Base-by-base conservation (phyloP, 2,797 vertebrate genomes). In the Tragopan temminckii region DNA sequence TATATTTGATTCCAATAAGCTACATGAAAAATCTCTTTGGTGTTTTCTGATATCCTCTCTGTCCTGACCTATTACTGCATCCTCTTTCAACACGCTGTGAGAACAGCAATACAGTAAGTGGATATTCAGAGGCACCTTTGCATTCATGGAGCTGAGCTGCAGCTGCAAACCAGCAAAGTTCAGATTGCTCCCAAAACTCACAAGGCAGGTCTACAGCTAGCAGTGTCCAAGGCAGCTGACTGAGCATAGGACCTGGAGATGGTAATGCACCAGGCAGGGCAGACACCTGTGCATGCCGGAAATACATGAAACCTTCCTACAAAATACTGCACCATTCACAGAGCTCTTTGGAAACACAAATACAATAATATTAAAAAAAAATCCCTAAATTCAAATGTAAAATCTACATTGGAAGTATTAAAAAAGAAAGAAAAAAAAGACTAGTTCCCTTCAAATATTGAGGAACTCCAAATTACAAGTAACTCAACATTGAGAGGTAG, bases 1-100 rank as follows among this genome's bases (percentile, higher is more conserved):
- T 61, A 72, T 89, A 79, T 88, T 83, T 89, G 55, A 89, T 95
- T 94, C 87, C 84, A 95, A 72, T 93, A 96, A 92, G 75, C 71
- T 66, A 91, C 66, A 85, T 64, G 74, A 96, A 95, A 93, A 94
- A 89, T 85, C 76, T 94, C 38, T 91, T 93, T 81, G 80, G 82
- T 70, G 72, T 92, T 93, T 95, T 96, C 92, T 92, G 85, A 79
- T 94, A 91, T 75, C 61, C 33, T 59, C 31, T 93, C 85, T 91
- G 85, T 91, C 92, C 87, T 92, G 87, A 89, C 87, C 82, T 88
- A 81, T 90, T 95, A 91, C 5, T 79, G 63, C 36, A 75, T 57
- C 59, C 63, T 58, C 63, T 93, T 83, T 83, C 59, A 83, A 62
- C 57, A 53, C 35, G 57, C 24, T 27, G 38, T 66, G 80, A 88